Evolutionary conservation across 2,113 vertebrate species (phyloP), one percentile per base, ranked within the genome.

Genomic region (Xiphophorus hellerii): DNA sequence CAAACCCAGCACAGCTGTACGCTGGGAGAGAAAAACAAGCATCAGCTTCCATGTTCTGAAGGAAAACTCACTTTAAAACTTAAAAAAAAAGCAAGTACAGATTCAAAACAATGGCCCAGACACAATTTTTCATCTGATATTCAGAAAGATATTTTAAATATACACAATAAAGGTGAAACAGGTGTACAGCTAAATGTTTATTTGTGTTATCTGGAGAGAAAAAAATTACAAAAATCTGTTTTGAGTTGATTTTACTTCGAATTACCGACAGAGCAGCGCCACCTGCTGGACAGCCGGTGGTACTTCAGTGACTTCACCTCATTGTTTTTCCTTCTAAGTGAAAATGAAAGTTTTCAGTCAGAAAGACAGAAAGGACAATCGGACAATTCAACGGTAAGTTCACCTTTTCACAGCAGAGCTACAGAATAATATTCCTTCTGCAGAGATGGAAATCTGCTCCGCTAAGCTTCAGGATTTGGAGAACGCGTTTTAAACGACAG

Each of bases 291-390:
- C 25, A 71, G 0, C 20, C 3, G 0, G 0, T 1, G 22, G 4
- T 9, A 83, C 0, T 63, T 61, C 75, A 79, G 0, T n/a, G 1
- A n/a, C 2, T 7, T 37, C 25, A 10, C 30, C 9, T n/a, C 2
- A 35, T 14, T 2, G 3, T 1, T 11, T 60, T 10, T 2, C 0
- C 25, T 20, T 58, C 51, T 10, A 84, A 69, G 44, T 58, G 73
- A 91, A 89, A 88, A 68, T 30, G 68, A 88, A 88, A 85, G 66
- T 4, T 25, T n/a, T 29, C 51, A 54, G 3, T 0, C 5, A n/a
- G 44, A 5, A 10, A 17, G 33, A 4, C 27, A 20, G 29, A 48
- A 48, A n/a, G 17, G 68, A 51, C 3, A 62, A 0, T 4, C 27
- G 25, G 17, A 71, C 2, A 14, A 25, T 20, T 60, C 11, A 42